Percentiles rank a stretch among this genome's conserved stretches.
Conservation (phyloP, 2,888 invertebrate species). For the Hirtodrosophila histrioides region DNA sequence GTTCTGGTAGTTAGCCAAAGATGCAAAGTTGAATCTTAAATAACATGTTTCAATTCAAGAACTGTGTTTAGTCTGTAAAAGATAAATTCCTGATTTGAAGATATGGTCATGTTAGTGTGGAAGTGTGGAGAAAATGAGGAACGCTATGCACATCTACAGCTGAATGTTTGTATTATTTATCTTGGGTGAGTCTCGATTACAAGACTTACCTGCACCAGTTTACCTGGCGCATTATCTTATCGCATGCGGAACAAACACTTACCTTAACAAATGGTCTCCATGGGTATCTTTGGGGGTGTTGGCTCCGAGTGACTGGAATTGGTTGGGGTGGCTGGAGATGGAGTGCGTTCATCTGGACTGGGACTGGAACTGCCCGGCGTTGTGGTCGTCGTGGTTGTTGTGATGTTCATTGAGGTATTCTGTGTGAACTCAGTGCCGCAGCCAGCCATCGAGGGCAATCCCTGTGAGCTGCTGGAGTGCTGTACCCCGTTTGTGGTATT, state of each 20-base stretch:
- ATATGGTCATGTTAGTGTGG: too few species aligned
- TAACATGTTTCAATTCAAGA: too few species aligned
- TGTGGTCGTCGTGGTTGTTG: constrained; percentile 46
- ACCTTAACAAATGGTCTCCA: constrained; percentile 87
- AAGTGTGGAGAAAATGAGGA: too few species aligned
- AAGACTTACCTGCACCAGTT: constrained; percentile 25
- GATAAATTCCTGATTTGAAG: too few species aligned
- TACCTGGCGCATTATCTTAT: constrained; percentile 24
- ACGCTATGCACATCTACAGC: too few species aligned
- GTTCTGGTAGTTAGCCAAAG: too few species aligned
- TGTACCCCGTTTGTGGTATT: constrained; percentile 87
- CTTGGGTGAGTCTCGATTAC: constrained; percentile 31
- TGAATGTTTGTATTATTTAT: constrained; percentile 18
- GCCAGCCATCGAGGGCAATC: constrained; percentile 90
- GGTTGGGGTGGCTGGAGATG: constrained; percentile 4
- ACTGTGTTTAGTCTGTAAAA: too few species aligned
- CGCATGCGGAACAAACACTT: constrained; percentile 37
- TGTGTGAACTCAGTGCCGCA: constrained; percentile 80
- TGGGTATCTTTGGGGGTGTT: constrained; percentile 85
- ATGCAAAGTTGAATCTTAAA: too few species aligned
- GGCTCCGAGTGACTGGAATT: too few species aligned
- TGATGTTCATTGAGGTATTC: constrained; percentile 73
- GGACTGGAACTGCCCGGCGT: constrained; percentile 25
- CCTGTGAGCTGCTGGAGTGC: constrained; percentile 91
- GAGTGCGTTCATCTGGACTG: constrained; percentile 2